Base-by-base conservation (phyloP, 92 coral and sea anemone genomes). In the Porites divaricata region DNA sequence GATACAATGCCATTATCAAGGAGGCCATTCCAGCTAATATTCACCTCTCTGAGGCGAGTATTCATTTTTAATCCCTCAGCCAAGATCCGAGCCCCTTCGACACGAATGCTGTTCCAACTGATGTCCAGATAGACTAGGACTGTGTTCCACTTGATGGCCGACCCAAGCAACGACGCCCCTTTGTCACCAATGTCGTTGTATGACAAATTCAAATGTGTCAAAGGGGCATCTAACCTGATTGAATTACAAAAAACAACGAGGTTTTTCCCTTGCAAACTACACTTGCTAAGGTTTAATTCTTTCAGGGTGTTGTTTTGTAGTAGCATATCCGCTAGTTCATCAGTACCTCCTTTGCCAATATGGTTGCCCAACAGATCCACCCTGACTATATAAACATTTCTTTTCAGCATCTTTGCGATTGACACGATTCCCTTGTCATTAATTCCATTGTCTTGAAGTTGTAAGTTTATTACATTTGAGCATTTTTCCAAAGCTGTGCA, bases 11-110 rank as follows among this genome's bases (percentile, higher is more conserved):
- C 96, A 26, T 53, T 68, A 74, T 93, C 87, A 78, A 80, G 85
- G 63, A 93, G 70, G 21, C 96, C 96, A 90, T 93, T 93, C 96
- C 93, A 87, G 24, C 93, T 84, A 28, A 93, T 28, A 25, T 90
- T 88, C 59, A 93, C 80, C 19, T 87, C 93, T 56, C 67, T 72
- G 52, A 93, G 81, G 35, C 86, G 70, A 6, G 69, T 72, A 59
- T 91, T 90, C 7, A 51, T 26, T 23, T 80, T 67, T 20, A 93
- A 89, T 51, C 94, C 97, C 53, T 79, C 85, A 20, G 92, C 76
- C 23, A 90, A 68, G 7, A 79, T 85, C 11, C 79, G 83, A 51
- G 89, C 87, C 6, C 93, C 93, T 22, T 74, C 63, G 5, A 72
- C 84, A 25, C 88, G 86, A 35, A 93, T 87, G 63, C 83, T 74